These are phyloP conservation scores for Aleadryas rufinucha DNA, from an alignment of 2,113 vertebrate genomes.

Conservation along the genomic window DNA sequence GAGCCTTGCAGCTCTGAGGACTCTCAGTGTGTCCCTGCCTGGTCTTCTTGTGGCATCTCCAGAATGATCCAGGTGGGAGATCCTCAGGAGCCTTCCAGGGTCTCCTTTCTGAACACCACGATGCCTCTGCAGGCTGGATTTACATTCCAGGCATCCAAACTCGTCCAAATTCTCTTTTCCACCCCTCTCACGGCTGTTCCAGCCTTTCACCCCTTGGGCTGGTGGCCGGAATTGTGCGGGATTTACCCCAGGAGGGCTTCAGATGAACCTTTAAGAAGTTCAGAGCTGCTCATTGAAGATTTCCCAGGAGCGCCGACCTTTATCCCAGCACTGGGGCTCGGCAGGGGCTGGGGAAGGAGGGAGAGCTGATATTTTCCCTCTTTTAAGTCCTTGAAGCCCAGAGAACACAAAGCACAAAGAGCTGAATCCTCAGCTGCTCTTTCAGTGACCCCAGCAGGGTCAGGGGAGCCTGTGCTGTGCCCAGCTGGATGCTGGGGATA, in stretches of 20 bases:
- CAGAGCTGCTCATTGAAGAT: neutral
- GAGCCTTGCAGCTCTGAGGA: neutral
- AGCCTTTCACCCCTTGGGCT: neutral
- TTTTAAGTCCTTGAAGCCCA: neutral
- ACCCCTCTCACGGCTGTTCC: fast-evolving
- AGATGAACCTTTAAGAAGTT: neutral
- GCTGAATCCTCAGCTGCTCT: neutral
- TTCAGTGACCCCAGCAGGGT: neutral
- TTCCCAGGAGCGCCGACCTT: neutral
- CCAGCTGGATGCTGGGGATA: neutral
- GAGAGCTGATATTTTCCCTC: neutral
- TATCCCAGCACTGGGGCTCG: neutral
- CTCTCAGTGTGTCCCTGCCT: neutral
- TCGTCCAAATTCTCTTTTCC: neutral
- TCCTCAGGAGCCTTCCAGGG: neutral
- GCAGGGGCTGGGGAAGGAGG: neutral
- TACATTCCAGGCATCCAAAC: fast-evolving
- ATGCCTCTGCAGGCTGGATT: neutral
- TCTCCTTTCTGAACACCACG: neutral
- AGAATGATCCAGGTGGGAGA: neutral
- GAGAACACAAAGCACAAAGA: neutral
- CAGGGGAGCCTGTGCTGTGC: neutral
- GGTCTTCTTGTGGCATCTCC: neutral
- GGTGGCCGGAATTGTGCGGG: neutral
- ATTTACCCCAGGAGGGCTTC: neutral